Evolutionary conservation across 2,888 invertebrate genomes (phyloP).

Genomic region (Lochmaea crataegi): DNA sequence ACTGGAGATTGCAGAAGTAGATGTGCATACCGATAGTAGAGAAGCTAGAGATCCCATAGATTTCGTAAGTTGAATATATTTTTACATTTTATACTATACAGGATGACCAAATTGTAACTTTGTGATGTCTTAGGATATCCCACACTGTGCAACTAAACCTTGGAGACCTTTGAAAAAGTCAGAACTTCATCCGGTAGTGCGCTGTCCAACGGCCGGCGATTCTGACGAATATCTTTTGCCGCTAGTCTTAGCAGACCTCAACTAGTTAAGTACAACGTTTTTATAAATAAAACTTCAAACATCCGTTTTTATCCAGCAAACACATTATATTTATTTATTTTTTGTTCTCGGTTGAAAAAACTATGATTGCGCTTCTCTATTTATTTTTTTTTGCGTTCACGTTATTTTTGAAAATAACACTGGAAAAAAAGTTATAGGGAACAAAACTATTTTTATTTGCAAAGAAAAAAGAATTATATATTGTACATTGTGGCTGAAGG

Average conservation of each 20-base stretch:
- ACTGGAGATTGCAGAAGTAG: conserved; percentile 70
- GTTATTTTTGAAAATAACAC: no score
- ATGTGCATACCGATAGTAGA: conserved; percentile 58
- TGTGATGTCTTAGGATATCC: conserved; percentile 67
- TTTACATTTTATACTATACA: no score
- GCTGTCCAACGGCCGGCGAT: conserved; percentile 67
- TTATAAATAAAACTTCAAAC: conserved; percentile 43
- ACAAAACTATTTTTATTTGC: conserved; percentile 32
- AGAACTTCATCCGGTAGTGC: conserved; percentile 69
- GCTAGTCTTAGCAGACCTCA: conserved; percentile 68
- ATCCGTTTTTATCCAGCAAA: conserved; percentile 39
- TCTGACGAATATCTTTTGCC: conserved; percentile 72
- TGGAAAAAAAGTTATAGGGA: conserved; percentile 18
- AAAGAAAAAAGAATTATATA: conserved; percentile 6
- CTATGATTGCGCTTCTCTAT: neutral
- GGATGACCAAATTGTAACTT: neutral
- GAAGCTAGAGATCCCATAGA: conserved; percentile 31
- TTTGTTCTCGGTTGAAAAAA: conserved; percentile 6
- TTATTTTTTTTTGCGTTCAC: no score
- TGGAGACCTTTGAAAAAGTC: conserved; percentile 69
- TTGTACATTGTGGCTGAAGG: conserved; percentile 18
- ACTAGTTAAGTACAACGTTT: conserved; percentile 61
- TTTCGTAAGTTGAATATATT: conserved; percentile 31
- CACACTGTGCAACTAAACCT: conserved; percentile 67
- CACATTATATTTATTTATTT: conserved; percentile 17